Conservation (phyloP, 1,140 invertebrate species). For the Ceratina australensis region DNA sequence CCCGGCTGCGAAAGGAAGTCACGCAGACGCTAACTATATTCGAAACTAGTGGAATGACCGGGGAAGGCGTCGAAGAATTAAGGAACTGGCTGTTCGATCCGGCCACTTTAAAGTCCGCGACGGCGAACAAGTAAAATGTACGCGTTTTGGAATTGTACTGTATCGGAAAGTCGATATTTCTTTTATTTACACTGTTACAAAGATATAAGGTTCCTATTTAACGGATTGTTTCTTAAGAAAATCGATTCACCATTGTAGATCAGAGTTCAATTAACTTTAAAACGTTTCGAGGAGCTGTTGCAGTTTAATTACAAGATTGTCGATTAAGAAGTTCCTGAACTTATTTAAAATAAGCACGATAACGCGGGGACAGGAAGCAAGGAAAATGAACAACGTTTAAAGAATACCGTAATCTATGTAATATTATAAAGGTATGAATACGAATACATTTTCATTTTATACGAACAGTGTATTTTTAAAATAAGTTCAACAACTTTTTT, state of each 20-base stretch:
- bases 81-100: constrained; percentile 82
- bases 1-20: constrained; percentile 83
- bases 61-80: constrained; percentile 84
- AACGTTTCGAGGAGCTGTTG: background rate
- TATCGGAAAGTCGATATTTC: constrained; percentile 47
- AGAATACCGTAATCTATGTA: too few relatives aligned
- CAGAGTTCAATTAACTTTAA: background rate
- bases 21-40: constrained; percentile 83
- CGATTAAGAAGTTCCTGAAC: constrained; percentile 20
- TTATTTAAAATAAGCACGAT: constrained; percentile 18
- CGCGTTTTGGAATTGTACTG: background rate
- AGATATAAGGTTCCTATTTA: constrained; percentile 59
- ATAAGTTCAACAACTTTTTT: constrained; percentile 24
- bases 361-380: background rate
- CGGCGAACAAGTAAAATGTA: constrained; percentile 45
- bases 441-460: background rate
- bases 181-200: constrained; percentile 70
- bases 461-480: background rate
- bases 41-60: constrained; percentile 86
- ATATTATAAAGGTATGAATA: too few relatives aligned
- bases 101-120: constrained; percentile 58
- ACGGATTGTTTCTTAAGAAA: background rate
- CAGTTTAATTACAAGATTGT: background rate
- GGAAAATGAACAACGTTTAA: background rate
- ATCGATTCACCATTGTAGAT: too few relatives aligned